phyloP scores from a whole-genome alignment of 2,797 vertebrate species.

The Moxostoma hubbsi region DNA sequence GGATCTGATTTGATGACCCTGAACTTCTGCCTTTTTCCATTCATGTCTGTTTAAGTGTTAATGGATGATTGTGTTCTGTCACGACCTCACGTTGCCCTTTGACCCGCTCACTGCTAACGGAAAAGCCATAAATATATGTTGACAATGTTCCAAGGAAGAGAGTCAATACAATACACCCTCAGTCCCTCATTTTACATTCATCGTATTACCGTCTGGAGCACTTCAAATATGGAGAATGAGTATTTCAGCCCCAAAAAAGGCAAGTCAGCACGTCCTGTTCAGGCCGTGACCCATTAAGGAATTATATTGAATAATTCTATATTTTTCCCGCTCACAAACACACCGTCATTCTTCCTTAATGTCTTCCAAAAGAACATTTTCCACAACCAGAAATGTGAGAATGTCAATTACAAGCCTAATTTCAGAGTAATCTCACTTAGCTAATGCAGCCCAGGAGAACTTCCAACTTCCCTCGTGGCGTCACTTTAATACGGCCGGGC shows the following conservation, averaged over 20 bases:
- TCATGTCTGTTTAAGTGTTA: slow-evolving; percentile 56
- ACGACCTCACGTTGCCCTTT: slow-evolving; percentile 54
- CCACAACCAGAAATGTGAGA: slow-evolving; percentile 60
- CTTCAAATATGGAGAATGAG: slow-evolving; percentile 48
- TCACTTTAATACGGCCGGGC: slow-evolving; percentile 5
- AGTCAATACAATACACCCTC: slow-evolving; percentile 51
- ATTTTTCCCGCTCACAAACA: not conserved
- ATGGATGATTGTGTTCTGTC: slow-evolving; percentile 59
- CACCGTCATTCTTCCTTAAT: not conserved
- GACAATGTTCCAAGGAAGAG: slow-evolving; percentile 57
- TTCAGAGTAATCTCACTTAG: slow-evolving; percentile 63
- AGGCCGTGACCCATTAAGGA: slow-evolving; percentile 14
- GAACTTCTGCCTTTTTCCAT: slow-evolving; percentile 49
- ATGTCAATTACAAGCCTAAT: slow-evolving; percentile 67
- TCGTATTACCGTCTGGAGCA: slow-evolving; percentile 62
- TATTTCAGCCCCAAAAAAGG: slow-evolving; percentile 34
- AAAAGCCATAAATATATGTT: slow-evolving; percentile 50
- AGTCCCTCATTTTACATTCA: slow-evolving; percentile 57
- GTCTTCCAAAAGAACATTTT: slow-evolving; percentile 27
- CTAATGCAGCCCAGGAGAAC: slow-evolving; percentile 63
- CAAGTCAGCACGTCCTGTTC: slow-evolving; percentile 33
- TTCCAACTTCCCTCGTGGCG: slow-evolving; percentile 47
- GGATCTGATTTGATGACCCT: slow-evolving; percentile 52
- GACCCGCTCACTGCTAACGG: slow-evolving; percentile 42
- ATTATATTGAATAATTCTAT: not conserved